A percentile compares a stretch with the other conserved stretches of the same genome.
These are phyloP conservation scores for Crossocerus cetratus DNA, from an alignment of 2,888 invertebrate genomes.

Conservation along the genomic window DNA sequence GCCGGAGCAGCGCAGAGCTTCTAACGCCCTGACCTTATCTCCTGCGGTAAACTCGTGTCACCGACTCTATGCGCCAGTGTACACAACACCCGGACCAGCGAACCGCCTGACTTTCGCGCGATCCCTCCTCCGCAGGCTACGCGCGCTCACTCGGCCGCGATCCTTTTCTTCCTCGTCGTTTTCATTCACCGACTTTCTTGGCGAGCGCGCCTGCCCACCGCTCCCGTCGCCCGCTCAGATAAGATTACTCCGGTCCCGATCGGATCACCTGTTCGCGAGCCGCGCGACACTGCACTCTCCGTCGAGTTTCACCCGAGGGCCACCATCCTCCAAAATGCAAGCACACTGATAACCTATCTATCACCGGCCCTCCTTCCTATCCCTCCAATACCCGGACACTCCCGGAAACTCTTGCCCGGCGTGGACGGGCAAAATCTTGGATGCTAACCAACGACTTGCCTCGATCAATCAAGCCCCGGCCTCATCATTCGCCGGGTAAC, in stretches of 20 bases:
- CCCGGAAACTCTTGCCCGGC: too few relatives aligned
- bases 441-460: too few relatives aligned
- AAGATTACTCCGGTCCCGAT: constrained; percentile 3
- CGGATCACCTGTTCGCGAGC: constrained; percentile 42
- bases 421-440: too few relatives aligned
- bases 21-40: not conserved
- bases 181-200: constrained; percentile 3
- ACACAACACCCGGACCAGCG: constrained; percentile 23
- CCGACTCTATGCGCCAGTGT: constrained; percentile 20
- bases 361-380: too few relatives aligned
- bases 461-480: too few relatives aligned
- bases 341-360: too few relatives aligned
- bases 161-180: not conserved
- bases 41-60: constrained; percentile 14
- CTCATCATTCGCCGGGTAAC: too few relatives aligned
- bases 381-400: too few relatives aligned
- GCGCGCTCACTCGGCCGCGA: not conserved
- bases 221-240: constrained; percentile 5
- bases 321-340: not conserved
- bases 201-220: not conserved
- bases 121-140: not conserved
- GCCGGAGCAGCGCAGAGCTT: too few relatives aligned
- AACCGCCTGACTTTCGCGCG: constrained; percentile 3
- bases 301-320: not conserved
- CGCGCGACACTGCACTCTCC: constrained; percentile 1